Conservation (phyloP, 2,888 invertebrate species). For the Pollenia griseotomentosa region DNA sequence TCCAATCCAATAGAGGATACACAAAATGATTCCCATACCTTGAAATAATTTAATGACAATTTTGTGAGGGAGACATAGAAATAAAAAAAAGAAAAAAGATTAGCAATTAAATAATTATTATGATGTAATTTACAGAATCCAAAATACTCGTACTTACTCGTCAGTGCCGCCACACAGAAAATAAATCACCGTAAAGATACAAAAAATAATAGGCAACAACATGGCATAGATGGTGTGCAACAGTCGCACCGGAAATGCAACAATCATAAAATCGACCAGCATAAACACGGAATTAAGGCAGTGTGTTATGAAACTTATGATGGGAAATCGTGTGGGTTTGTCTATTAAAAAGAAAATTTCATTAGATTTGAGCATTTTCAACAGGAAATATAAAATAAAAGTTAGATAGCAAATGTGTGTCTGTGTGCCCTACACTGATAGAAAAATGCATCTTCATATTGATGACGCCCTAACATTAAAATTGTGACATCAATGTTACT, state of each 20-base stretch:
- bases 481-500: too few species aligned
- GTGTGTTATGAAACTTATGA: slow-evolving; percentile 90
- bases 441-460: too few species aligned
- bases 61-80: slow-evolving; percentile 7
- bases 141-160: slow-evolving; percentile 82
- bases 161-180: slow-evolving; percentile 87
- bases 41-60: slow-evolving; percentile 35
- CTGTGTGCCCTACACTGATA: too few species aligned
- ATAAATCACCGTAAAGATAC: slow-evolving; percentile 87
- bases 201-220: slow-evolving; percentile 86
- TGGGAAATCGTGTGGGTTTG: slow-evolving; percentile 87
- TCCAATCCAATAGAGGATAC: slow-evolving; percentile 91
- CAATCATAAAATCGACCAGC: slow-evolving; percentile 89
- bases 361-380: not conserved
- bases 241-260: slow-evolving; percentile 89
- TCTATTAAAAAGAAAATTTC: slow-evolving; percentile 81
- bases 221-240: slow-evolving; percentile 88
- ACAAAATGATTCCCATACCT: slow-evolving; percentile 87
- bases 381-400: slow-evolving; percentile 35
- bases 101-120: slow-evolving; percentile 56
- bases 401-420: not conserved
- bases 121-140: slow-evolving; percentile 6
- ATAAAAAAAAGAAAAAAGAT: not conserved
- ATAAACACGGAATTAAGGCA: slow-evolving; percentile 90
- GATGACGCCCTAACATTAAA: too few species aligned